Conservation (phyloP, 2,797 vertebrate species). For the Muraenolepis orangiensis region DNA sequence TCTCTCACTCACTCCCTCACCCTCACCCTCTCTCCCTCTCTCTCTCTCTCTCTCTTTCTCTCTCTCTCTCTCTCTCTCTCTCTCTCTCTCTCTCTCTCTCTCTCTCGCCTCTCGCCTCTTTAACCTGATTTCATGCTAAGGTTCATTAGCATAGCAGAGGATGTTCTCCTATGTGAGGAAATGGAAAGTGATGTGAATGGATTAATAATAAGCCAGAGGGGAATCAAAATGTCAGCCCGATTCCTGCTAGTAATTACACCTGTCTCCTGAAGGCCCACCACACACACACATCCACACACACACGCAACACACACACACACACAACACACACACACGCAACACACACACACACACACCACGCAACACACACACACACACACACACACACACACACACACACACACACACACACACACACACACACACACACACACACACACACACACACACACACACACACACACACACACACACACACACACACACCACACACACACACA, state of each 20-base stretch:
- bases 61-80: neutral
- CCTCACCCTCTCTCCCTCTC: neutral
- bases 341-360: slow-evolving; percentile 14
- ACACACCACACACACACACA: neutral
- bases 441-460: slow-evolving; percentile 23
- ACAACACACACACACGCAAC: slow-evolving; percentile 16
- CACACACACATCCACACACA: too few relatives aligned
- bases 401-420: neutral
- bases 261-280: slow-evolving; percentile 35
- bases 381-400: neutral
- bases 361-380: slow-evolving; percentile 18
- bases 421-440: slow-evolving; percentile 8
- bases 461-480: too few relatives aligned
- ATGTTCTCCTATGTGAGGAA: slow-evolving; percentile 24
- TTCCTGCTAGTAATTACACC: slow-evolving; percentile 49
- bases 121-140: slow-evolving; percentile 14
- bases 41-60: too few relatives aligned
- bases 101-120: neutral
- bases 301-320: neutral
- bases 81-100: neutral
- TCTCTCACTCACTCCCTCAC: too few relatives aligned
- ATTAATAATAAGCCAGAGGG: slow-evolving; percentile 48
- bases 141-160: slow-evolving; percentile 24
- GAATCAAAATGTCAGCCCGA: slow-evolving; percentile 29
- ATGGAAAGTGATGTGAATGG: slow-evolving; percentile 32